Conservation (phyloP, 2,797 vertebrate genomes). For the Gambelia wislizenii region DNA sequence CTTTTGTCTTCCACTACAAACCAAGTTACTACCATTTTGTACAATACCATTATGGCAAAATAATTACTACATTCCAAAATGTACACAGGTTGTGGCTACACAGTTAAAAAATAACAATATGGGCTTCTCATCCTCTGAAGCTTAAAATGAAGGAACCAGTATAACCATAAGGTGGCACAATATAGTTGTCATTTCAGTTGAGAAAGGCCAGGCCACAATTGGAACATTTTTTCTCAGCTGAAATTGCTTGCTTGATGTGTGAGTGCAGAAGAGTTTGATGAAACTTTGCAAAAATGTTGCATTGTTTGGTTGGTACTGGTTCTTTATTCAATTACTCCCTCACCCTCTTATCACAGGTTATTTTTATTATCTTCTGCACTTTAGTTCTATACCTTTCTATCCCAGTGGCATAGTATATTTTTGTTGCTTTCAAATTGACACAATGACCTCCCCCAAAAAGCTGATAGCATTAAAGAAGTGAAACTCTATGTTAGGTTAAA, state of each 20-base stretch:
- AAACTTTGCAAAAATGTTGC: background rate
- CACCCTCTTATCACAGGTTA: background rate
- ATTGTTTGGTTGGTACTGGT: background rate
- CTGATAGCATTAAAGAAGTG: background rate
- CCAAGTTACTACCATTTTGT: slow-evolving; percentile 15
- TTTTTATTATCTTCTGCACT: background rate
- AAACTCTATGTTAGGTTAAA: slow-evolving; percentile 2
- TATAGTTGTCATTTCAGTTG: slow-evolving; percentile 48
- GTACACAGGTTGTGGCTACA: background rate
- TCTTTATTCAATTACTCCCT: background rate
- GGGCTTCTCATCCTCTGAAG: rapidly evolving
- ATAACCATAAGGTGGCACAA: slow-evolving; percentile 74
- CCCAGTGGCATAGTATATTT: background rate
- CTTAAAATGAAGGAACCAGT: slow-evolving; percentile 54
- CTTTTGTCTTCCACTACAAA: background rate
- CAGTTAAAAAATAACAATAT: background rate
- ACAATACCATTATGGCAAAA: background rate
- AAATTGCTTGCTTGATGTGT: background rate
- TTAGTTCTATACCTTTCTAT: background rate
- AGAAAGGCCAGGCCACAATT: background rate
- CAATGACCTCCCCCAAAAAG: background rate
- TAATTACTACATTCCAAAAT: rapidly evolving
- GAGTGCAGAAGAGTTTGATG: background rate
- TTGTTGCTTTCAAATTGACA: background rate
- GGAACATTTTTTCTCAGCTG: background rate